These are phyloP conservation scores for Melolontha melolontha DNA, from an alignment of 2,888 invertebrate species.

Conservation along the genomic window DNA sequence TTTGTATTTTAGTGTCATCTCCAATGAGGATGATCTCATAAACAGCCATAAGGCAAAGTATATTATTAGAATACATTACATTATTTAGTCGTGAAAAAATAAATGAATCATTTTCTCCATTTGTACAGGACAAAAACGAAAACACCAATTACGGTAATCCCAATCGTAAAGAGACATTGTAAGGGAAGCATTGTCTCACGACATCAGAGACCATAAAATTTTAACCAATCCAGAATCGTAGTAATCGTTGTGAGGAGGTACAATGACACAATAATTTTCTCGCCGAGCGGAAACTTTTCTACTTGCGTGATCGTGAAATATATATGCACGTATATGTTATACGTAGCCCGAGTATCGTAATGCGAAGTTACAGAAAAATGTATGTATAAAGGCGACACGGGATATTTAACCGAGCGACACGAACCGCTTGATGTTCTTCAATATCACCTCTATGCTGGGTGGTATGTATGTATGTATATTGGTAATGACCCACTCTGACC, in stretches of 20 bases:
- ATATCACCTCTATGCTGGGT: conserved; percentile 19
- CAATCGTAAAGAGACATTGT: too few species aligned
- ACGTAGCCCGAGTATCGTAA: neutral
- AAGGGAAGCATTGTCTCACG: too few species aligned
- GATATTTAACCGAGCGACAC: conserved; percentile 11
- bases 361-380: neutral
- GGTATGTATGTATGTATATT: conserved; percentile 39
- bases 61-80: too few species aligned
- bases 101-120: too few species aligned
- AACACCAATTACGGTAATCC: too few species aligned
- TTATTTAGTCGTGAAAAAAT: too few species aligned
- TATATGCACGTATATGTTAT: neutral
- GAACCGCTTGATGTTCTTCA: conserved; percentile 10
- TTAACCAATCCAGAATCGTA: too few species aligned
- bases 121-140: too few species aligned
- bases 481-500: conserved; percentile 51
- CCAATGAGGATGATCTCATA: too few species aligned
- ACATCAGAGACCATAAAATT: too few species aligned
- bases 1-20: too few species aligned
- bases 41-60: too few species aligned
- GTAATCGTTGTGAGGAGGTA: neutral
- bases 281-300: conserved; percentile 5
- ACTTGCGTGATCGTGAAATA: conserved; percentile 5
- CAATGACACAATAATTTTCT: conserved; percentile 5
- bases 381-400: neutral